phyloP scores from a whole-genome alignment of 1,140 invertebrate species.

The Mizuhopecten yessoensis region DNA sequence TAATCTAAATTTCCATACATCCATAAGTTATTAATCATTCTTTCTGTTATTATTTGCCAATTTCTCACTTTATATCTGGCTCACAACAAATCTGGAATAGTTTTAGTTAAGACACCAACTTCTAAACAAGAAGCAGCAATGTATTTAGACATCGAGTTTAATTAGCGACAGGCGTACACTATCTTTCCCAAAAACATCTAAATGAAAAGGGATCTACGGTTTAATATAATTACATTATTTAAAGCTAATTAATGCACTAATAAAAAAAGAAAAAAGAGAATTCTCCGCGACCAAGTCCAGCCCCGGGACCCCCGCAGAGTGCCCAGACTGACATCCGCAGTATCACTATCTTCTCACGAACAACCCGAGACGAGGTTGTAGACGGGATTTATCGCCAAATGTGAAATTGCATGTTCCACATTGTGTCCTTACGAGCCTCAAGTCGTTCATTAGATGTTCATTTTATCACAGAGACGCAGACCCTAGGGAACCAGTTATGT shows the following conservation, averaged over 20 bases:
- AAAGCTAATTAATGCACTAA: constrained; percentile 21
- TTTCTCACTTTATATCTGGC: too few species aligned
- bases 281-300: neutral
- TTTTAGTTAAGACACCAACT: too few species aligned
- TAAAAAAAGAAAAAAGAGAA: neutral
- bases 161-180: neutral
- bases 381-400: neutral
- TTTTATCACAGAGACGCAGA: neutral
- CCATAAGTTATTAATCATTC: too few species aligned
- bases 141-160: too few species aligned
- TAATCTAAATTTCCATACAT: too few species aligned
- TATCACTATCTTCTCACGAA: neutral
- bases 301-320: neutral
- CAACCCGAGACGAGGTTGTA: neutral
- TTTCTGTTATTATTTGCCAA: too few species aligned
- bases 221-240: neutral
- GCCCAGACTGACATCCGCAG: neutral
- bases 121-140: too few species aligned
- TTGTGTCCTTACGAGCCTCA: neutral
- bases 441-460: constrained; percentile 28
- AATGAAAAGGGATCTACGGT: constrained; percentile 26
- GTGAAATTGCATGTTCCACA: neutral
- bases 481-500: constrained; percentile 1
- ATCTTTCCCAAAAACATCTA: neutral
- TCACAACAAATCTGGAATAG: too few species aligned